phyloP scores from a whole-genome alignment of 2,797 vertebrate genomes.

The Pangasius sanitwongsei region DNA sequence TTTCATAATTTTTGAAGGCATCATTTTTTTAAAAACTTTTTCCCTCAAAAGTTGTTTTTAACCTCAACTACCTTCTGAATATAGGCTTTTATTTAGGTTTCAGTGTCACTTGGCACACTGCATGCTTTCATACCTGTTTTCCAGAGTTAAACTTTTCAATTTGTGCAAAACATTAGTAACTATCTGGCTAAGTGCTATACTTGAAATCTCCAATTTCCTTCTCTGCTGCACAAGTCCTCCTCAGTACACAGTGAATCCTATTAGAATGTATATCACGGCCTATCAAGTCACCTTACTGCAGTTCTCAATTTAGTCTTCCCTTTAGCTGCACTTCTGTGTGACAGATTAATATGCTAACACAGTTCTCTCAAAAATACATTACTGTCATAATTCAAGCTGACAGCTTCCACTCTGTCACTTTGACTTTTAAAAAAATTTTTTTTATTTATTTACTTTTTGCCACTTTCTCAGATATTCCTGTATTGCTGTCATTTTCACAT shows the following conservation, averaged over 20 bases:
- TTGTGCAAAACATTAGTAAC: not conserved
- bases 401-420: conserved; percentile 21
- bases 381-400: conserved; percentile 38
- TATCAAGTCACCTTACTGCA: conserved; percentile 5
- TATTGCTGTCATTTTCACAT: conserved; percentile 39
- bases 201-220: not conserved
- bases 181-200: not conserved
- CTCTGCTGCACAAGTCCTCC: not conserved
- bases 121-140: not conserved
- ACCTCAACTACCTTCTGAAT: not conserved
- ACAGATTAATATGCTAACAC: conserved; percentile 29
- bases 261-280: conserved; percentile 2
- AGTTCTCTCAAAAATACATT: conserved; percentile 40
- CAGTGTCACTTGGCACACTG: not conserved
- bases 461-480: conserved; percentile 39
- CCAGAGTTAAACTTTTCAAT: not conserved
- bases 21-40: too few relatives aligned
- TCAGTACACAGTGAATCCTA: not conserved
- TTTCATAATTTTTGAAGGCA: not conserved
- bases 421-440: not conserved
- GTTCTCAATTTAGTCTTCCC: conserved; percentile 27
- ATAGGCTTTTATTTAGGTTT: not conserved
- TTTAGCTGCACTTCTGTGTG: conserved; percentile 11
- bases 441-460: conserved; percentile 24
- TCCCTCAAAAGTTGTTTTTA: not conserved